phyloP scores from a whole-genome alignment of 2,113 vertebrate species.

The Oncorhynchus tshawytscha region DNA sequence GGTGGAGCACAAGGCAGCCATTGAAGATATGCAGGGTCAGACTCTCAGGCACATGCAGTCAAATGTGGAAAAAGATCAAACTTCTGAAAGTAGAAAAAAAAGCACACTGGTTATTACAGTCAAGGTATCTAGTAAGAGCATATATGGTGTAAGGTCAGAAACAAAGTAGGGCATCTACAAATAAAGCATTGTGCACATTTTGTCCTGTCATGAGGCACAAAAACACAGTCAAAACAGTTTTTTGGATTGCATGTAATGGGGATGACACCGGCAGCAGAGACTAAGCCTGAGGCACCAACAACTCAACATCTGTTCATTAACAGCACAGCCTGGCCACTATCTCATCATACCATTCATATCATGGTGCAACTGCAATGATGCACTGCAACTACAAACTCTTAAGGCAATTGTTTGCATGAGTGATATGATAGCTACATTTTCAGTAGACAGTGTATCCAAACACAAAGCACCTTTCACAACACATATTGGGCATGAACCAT shows the following conservation, averaged over 20 bases:
- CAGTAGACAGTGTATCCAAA: no score
- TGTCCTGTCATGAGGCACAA: no score
- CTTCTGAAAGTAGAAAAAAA: conserved; percentile 34
- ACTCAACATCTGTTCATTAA: not conserved
- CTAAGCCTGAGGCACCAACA: not conserved
- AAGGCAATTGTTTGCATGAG: no score
- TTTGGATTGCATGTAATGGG: not conserved
- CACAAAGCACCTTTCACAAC: no score
- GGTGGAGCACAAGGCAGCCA: conserved; percentile 68
- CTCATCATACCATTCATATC: not conserved
- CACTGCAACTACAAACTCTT: no score
- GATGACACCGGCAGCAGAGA: conserved; percentile 3
- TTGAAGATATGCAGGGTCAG: conserved; percentile 52
- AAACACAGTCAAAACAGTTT: not conserved
- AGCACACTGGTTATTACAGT: not conserved
- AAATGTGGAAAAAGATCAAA: conserved; percentile 33
- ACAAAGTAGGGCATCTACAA: not conserved
- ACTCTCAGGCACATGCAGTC: conserved; percentile 61
- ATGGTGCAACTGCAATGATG: no score
- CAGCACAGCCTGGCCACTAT: not conserved
- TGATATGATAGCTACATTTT: no score
- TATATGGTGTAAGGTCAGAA: not conserved
- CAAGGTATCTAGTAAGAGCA: not conserved
- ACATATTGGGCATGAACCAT: no score
- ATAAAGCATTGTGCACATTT: not conserved